A percentile compares a stretch with the other conserved stretches of the same genome.
Evolutionary conservation across 53 echinoderm and acorn worm genomes (phyloP).

Genomic region (Echinometra lucunter): DNA sequence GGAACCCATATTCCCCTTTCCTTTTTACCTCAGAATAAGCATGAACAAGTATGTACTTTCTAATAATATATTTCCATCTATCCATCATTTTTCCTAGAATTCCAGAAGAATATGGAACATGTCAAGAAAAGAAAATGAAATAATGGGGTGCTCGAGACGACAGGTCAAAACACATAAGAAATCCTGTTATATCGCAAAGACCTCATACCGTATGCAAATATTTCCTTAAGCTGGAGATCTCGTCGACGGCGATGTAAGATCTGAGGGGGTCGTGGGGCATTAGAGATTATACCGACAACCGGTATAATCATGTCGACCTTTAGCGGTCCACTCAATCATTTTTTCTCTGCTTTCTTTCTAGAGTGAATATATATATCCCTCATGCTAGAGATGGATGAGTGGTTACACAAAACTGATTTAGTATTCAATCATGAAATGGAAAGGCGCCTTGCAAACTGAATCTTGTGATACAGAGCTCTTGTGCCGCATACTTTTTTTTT

Average conservation of each 20-base stretch:
- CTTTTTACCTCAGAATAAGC: not conserved
- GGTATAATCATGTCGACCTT: constrained; percentile 41
- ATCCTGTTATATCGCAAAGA: constrained; percentile 7
- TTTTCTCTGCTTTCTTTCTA: not conserved
- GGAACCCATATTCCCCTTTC: not conserved
- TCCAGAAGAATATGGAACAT: not conserved
- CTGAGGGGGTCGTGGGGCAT: not conserved
- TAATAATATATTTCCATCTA: not conserved
- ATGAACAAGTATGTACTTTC: not conserved
- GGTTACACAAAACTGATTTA: constrained; percentile 62
- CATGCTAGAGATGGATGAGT: constrained; percentile 46
- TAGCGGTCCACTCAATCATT: constrained; percentile 9
- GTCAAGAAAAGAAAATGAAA: not conserved
- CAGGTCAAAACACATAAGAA: not conserved
- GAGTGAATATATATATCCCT: not conserved
- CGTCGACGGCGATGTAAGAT: not conserved
- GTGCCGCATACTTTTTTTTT: not conserved
- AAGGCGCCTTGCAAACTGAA: constrained; percentile 34
- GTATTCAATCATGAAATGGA: constrained; percentile 64
- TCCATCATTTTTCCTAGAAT: not conserved
- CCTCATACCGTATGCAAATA: constrained; percentile 42
- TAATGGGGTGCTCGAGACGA: not conserved
- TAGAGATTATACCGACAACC: constrained; percentile 30
- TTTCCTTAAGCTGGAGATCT: not conserved
- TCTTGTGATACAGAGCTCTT: not conserved